phyloP scores from a whole-genome alignment of 2,113 vertebrate genomes.

The Solea senegalensis region DNA sequence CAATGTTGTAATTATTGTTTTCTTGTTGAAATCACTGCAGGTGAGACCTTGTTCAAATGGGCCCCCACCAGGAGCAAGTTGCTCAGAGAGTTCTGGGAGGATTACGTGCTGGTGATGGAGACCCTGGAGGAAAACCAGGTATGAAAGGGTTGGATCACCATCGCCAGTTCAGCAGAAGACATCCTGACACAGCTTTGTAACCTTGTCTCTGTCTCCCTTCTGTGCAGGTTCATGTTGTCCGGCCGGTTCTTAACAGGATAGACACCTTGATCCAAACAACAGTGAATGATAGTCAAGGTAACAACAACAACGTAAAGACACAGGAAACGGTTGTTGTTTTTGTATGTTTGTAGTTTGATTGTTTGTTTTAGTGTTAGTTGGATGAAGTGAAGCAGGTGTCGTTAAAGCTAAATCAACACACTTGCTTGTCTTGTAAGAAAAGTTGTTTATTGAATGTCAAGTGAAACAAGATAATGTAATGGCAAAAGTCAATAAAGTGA shows the following conservation, averaged over 20 bases:
- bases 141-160: background rate
- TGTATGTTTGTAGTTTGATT: background rate
- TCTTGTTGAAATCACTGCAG: constrained; percentile 58
- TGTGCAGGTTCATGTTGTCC: constrained; percentile 92
- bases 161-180: background rate
- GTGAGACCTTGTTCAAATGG: constrained; percentile 89
- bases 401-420: too few species aligned
- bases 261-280: constrained; percentile 87
- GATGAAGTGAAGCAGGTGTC: too few species aligned
- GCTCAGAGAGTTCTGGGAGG: constrained; percentile 90
- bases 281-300: constrained; percentile 79
- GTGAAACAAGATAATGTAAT: too few species aligned
- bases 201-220: background rate
- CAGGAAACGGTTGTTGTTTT: background rate
- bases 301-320: background rate
- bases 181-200: background rate
- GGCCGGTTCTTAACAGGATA: constrained; percentile 91
- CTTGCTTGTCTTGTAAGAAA: too few species aligned
- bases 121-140: constrained; percentile 97
- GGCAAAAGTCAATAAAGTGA: too few species aligned
- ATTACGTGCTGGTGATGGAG: constrained; percentile 92
- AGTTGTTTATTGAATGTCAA: too few species aligned
- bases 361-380: too few species aligned
- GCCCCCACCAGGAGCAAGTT: constrained; percentile 74
- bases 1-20: background rate